Percentiles rank a stretch among this genome's conserved stretches.
Evolutionary conservation across 2,797 vertebrate species (phyloP).

Genomic region (Scomberomorus guttatus): DNA sequence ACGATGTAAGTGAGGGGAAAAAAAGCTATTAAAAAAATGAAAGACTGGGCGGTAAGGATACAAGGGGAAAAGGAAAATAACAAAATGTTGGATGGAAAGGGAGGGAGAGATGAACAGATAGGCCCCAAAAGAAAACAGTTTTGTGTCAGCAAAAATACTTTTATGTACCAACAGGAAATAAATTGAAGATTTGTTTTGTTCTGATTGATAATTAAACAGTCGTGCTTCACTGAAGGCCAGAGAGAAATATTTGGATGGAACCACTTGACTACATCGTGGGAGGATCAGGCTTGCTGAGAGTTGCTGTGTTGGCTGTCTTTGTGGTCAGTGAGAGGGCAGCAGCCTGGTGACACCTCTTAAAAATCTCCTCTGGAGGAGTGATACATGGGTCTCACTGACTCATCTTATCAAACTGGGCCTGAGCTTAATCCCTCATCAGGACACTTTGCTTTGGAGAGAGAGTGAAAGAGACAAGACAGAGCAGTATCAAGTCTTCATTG

Average conservation of each 20-base stretch:
- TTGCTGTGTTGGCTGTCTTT: constrained; percentile 42
- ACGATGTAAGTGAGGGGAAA: not conserved
- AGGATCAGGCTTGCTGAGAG: constrained; percentile 28
- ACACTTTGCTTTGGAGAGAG: constrained; percentile 27
- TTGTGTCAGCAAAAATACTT: not conserved
- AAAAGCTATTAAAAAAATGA: not conserved
- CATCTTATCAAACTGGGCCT: constrained; percentile 56
- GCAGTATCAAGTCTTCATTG: constrained; percentile 24
- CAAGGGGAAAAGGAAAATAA: not conserved
- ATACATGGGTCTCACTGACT: constrained; percentile 49
- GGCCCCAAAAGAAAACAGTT: not conserved
- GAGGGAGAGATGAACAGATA: not conserved
- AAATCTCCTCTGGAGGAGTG: constrained; percentile 45
- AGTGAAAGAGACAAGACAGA: constrained; percentile 19
- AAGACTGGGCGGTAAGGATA: not conserved
- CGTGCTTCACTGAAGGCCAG: not conserved
- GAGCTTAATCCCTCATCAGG: constrained; percentile 52
- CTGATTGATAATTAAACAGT: constrained; percentile 3
- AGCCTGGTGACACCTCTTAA: constrained; percentile 47
- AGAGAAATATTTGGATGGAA: constrained; percentile 27
- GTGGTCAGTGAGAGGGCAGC: constrained; percentile 55
- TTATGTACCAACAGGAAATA: not conserved
- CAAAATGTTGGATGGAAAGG: not conserved
- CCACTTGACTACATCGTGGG: not conserved
- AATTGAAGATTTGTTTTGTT: constrained; percentile 20